phyloP scores from a whole-genome alignment of 2,888 invertebrate genomes.

The Pyrochroa serraticornis region DNA sequence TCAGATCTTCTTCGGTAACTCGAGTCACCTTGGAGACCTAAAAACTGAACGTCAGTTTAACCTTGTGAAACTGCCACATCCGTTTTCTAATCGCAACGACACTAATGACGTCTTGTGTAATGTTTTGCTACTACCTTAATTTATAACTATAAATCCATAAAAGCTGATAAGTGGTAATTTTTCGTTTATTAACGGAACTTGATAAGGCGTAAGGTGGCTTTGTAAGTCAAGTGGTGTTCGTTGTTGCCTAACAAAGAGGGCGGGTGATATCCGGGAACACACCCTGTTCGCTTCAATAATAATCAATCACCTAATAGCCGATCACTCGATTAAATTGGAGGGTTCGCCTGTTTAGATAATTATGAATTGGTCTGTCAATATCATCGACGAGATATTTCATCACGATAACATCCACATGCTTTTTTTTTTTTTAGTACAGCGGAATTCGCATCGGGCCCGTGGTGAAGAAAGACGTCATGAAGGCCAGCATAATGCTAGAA shows the following conservation, averaged over 20 bases:
- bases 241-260: background rate
- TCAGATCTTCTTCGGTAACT: background rate
- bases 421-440: conserved; percentile 77
- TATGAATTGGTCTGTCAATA: conserved; percentile 5
- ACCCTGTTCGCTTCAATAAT: conserved; percentile 5
- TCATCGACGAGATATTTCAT: background rate
- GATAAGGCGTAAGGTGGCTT: too few relatives aligned
- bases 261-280: conserved; percentile 6
- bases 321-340: conserved; percentile 4
- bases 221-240: too few relatives aligned
- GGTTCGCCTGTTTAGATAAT: conserved; percentile 1
- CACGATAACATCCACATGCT: background rate
- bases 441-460: conserved; percentile 99
- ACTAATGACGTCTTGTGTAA: background rate
- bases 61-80: too few relatives aligned
- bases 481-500: conserved; percentile 99
- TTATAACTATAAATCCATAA: background rate
- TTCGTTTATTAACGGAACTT: too few relatives aligned
- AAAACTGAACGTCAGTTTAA: too few relatives aligned
- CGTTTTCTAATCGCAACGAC: too few relatives aligned
- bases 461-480: conserved; percentile 99
- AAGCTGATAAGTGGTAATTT: background rate
- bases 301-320: conserved; percentile 2
- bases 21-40: background rate
- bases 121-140: background rate